phyloP scores from a whole-genome alignment of 2,797 vertebrate species.

The Streptopelia turtur region DNA sequence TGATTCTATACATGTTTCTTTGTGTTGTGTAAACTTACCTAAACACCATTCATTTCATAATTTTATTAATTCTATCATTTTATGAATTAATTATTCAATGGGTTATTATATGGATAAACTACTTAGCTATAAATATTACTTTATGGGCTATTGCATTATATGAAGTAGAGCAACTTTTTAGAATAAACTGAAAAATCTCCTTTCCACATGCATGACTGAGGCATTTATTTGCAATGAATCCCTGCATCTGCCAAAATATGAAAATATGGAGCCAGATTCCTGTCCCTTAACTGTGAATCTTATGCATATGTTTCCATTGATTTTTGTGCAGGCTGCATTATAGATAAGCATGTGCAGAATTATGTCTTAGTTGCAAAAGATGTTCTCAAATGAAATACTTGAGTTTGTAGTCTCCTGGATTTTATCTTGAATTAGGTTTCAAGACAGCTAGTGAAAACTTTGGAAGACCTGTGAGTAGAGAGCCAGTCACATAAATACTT shows the following conservation, averaged over 20 bases:
- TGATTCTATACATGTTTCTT: not conserved
- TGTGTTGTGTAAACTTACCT: not conserved
- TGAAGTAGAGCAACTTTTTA: not conserved
- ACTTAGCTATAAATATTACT: not conserved
- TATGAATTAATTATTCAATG: not conserved
- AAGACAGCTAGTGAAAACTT: not conserved
- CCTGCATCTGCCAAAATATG: not conserved
- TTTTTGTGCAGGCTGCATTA: not conserved
- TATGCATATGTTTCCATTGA: accelerated
- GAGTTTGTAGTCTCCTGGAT: not conserved
- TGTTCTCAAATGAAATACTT: not conserved
- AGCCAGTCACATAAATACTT: not conserved
- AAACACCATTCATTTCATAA: not conserved
- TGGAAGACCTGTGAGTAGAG: not conserved
- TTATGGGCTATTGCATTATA: not conserved
- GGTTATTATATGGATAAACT: not conserved
- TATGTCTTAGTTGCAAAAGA: not conserved
- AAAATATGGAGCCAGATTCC: not conserved
- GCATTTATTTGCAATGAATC: not conserved
- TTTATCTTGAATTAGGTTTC: not conserved
- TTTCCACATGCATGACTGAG: not conserved
- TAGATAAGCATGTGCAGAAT: not conserved
- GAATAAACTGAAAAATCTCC: not conserved
- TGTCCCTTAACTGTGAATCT: not conserved
- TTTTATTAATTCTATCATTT: not conserved